These are phyloP conservation scores for Shargacucullia verbasci DNA, from an alignment of 2,888 invertebrate genomes.

Conservation along the genomic window DNA sequence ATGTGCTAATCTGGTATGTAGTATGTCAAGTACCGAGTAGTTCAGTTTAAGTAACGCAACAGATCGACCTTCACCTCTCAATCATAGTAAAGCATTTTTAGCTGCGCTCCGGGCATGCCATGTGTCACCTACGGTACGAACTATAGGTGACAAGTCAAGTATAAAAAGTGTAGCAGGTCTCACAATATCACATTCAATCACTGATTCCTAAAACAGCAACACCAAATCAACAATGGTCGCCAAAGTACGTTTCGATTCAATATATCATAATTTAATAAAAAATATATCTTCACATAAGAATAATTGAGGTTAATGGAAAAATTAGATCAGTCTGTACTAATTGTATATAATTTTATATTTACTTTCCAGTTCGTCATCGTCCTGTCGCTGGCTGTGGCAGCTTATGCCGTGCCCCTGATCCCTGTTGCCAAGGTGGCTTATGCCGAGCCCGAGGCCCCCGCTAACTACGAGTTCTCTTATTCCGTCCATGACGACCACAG, in stretches of 20 bases:
- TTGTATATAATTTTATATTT: background rate
- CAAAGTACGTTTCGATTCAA: slow-evolving; percentile 62
- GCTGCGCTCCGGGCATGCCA: slow-evolving; percentile 23
- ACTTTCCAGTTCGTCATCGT: slow-evolving; percentile 69
- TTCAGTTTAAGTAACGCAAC: slow-evolving; percentile 19
- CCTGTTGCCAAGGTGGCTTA: slow-evolving; percentile 74
- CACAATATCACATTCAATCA: slow-evolving; percentile 68
- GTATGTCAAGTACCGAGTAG: background rate
- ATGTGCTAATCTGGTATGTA: slow-evolving; percentile 6
- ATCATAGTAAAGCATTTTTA: slow-evolving; percentile 25
- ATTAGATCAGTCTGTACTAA: too few relatives aligned
- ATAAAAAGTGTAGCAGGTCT: slow-evolving; percentile 74
- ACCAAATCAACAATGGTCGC: slow-evolving; percentile 71
- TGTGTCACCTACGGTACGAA: slow-evolving; percentile 32
- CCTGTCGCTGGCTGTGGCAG: slow-evolving; percentile 72
- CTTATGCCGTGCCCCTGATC: slow-evolving; percentile 65
- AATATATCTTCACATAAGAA: too few relatives aligned
- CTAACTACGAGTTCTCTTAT: slow-evolving; percentile 83
- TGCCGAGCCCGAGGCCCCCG: slow-evolving; percentile 76
- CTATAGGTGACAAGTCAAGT: slow-evolving; percentile 55
- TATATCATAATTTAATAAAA: too few relatives aligned
- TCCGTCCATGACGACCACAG: slow-evolving; percentile 81
- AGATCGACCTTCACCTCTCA: slow-evolving; percentile 50
- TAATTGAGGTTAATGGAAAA: too few relatives aligned
- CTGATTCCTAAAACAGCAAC: slow-evolving; percentile 69